A percentile compares a stretch with the other conserved stretches of the same genome.
Evolutionary conservation across 2,113 vertebrate genomes (phyloP).

Genomic region (Cervus canadensis): DNA sequence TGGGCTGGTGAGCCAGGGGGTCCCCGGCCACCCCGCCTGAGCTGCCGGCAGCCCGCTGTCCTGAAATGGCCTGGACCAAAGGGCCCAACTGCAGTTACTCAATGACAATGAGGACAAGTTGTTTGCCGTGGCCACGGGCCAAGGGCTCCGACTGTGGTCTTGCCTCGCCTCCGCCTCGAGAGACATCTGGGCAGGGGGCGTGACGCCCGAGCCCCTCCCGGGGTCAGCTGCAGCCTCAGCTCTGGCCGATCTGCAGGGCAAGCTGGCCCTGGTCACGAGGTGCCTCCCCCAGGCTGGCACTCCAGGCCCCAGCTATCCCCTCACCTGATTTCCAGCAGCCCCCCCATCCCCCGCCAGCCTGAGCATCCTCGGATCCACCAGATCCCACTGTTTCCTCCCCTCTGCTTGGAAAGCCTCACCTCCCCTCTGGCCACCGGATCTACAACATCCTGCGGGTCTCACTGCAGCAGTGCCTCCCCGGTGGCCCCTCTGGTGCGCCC

Average conservation of each 20-base stretch:
- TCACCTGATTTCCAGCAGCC: not conserved
- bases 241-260: accelerated
- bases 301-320: accelerated
- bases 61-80: slow-evolving; percentile 42
- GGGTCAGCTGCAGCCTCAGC: not conserved
- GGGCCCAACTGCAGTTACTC: slow-evolving; percentile 52
- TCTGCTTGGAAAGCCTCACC: no score
- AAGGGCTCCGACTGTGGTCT: slow-evolving; percentile 60
- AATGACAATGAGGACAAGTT: slow-evolving; percentile 59
- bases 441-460: accelerated
- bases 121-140: slow-evolving; percentile 61
- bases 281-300: not conserved
- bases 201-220: not conserved
- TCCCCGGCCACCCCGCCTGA: not conserved
- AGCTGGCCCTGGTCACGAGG: accelerated
- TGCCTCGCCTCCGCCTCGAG: slow-evolving; percentile 14
- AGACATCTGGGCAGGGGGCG: slow-evolving; percentile 52
- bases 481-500: accelerated
- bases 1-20: not conserved
- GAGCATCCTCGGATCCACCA: not conserved
- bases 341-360: accelerated
- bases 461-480: accelerated
- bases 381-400: not conserved
- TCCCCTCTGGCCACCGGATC: accelerated
- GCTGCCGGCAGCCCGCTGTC: not conserved